Base-by-base conservation (phyloP, 2,113 vertebrate species). In the human (Homo sapiens) region DNA sequence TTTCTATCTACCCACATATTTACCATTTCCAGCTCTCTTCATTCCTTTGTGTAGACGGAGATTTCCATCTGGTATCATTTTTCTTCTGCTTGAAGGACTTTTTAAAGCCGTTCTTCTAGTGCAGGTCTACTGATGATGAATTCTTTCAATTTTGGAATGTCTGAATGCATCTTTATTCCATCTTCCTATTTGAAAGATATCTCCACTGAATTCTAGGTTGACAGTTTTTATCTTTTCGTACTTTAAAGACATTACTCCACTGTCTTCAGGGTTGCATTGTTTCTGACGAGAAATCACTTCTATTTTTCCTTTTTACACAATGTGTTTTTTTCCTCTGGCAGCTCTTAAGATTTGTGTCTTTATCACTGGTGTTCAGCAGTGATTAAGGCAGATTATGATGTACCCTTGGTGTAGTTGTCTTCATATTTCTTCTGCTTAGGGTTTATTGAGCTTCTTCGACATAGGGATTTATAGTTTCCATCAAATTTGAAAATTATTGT, bases 11-110 rank as follows among this genome's bases (percentile, higher is more conserved):
- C 61, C 17, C 92, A 11, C 73, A 64, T 66, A 43, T 70, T 93
- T 43, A 50, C 64, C 57, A 75, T 55, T 88, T 80, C 81, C 10
- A 35, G 40, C 23, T 18, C n/a, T 70, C 61, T 92, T 91, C 18
- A 25, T 50, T 64, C 43, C 88, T 88, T 68, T 83, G 78, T 27
- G 79, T 66, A 32, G 86, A 73, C 14, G 32, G 84, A 86, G 23
- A 73, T 75, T 93, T 90, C 93, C 78, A 88, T 92, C 64, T 93
- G 73, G 43, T 66, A 32, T 75, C 78, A 70, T 92, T 93, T 96
- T 95, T 90, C 89, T 90, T 90, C 85, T 78, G 76, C 66, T 90
- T 73, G 94, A 94, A 90, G 81, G 76, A 90, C 43, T 96, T 79
- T 89, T 70, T n/a, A 80, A 80, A 80, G 20, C 0, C 38, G 88